These are phyloP conservation scores for Nycticorax nycticorax DNA, from an alignment of 2,113 vertebrate genomes.

Conservation along the genomic window DNA sequence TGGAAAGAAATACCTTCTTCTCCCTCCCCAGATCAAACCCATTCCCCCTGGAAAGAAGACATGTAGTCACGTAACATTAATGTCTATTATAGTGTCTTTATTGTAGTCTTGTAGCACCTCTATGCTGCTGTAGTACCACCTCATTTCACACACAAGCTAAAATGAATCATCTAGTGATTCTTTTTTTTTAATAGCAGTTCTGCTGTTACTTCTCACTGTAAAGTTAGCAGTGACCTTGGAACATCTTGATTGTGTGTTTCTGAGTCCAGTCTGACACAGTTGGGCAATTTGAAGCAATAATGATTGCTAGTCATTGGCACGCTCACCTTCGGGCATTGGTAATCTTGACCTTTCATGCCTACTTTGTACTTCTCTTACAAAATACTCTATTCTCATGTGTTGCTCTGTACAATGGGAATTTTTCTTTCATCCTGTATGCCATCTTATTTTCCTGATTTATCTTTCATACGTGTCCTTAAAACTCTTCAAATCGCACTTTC, in stretches of 20 bases:
- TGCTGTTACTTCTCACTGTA: not conserved
- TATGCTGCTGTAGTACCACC: not conserved
- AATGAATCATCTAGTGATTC: not conserved
- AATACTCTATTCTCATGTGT: not conserved
- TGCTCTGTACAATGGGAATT: not conserved
- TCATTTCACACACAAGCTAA: not conserved
- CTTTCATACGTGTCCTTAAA: not conserved
- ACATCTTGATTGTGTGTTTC: not conserved
- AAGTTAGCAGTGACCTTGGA: not conserved
- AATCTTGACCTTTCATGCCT: not conserved
- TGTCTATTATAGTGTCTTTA: not conserved
- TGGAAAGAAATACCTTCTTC: not conserved
- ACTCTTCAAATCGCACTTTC: not conserved
- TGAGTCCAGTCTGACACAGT: not conserved
- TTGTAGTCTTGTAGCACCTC: not conserved
- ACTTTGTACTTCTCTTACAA: not conserved
- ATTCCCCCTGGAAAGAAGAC: not conserved
- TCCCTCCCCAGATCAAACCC: not conserved
- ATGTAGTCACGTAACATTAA: not conserved
- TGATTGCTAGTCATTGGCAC: not conserved
- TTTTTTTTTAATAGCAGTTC: not conserved
- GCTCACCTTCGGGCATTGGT: not conserved
- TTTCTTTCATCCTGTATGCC: not conserved
- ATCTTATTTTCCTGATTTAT: not conserved
- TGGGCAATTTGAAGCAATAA: not conserved